These are phyloP conservation scores for Darevskia mixta DNA, from an alignment of 2,797 vertebrate genomes.

Conservation along the genomic window DNA sequence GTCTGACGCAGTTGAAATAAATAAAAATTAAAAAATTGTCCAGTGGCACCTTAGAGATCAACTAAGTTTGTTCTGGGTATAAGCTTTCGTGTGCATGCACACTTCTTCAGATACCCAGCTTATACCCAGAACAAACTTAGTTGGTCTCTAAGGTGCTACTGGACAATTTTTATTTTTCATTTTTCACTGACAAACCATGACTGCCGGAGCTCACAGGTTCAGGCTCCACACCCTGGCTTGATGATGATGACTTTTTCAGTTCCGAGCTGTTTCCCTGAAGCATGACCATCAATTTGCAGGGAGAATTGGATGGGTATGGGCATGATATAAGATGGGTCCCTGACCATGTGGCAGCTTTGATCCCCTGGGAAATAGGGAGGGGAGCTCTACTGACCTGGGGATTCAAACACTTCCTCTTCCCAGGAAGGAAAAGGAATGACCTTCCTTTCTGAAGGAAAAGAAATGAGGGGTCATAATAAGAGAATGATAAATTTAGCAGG, in stretches of 20 bases:
- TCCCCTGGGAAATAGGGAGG: neutral
- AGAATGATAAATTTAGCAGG: neutral
- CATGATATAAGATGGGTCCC: neutral
- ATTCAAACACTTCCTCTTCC: neutral
- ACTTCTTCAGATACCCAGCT: too few relatives aligned
- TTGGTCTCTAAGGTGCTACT: too few relatives aligned
- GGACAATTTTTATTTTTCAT: too few relatives aligned
- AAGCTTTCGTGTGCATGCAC: too few relatives aligned
- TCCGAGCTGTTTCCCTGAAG: slow-evolving; percentile 24
- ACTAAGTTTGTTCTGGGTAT: too few relatives aligned
- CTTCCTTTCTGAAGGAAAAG: neutral
- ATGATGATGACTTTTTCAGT: slow-evolving; percentile 14
- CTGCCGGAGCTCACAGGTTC: slow-evolving; percentile 38
- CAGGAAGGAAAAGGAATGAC: neutral
- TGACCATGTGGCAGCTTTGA: slow-evolving; percentile 10
- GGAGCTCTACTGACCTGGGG: neutral
- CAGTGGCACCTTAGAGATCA: too few relatives aligned
- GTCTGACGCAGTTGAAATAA: too few relatives aligned
- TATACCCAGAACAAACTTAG: too few relatives aligned
- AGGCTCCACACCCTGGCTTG: slow-evolving; percentile 16
- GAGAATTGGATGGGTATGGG: slow-evolving; percentile 21
- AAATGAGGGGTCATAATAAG: neutral
- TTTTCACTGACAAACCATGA: neutral
- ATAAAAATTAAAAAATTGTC: too few relatives aligned
- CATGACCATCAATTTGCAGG: slow-evolving; percentile 29